Base-by-base conservation (phyloP, 2,888 invertebrate species). In the Sesia bembeciformis region DNA sequence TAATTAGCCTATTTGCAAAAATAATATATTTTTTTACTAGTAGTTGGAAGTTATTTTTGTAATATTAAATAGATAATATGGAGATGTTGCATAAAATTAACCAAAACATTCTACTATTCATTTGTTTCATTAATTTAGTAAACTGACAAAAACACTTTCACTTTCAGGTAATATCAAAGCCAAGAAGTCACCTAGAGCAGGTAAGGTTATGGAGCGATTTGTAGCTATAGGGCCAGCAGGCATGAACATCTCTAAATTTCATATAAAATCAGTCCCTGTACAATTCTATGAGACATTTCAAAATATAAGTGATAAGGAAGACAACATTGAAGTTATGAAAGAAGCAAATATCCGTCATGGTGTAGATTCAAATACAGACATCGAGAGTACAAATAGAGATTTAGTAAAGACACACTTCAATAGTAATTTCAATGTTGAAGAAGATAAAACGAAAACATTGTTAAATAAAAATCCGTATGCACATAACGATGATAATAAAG, bases 311-410 rank as follows among this genome's bases (percentile, higher is more conserved):
- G 23, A 23, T 46, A 46, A 8, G 23, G 8, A 46, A 23, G 46
- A 46, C 46, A 46, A 23, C 23, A 5, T 6, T 46, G 7, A 46
- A 8, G 8, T 8, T 46, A 46, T 4, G 46, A 8, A 46, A n/a
- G 23, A 8, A 46, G 23, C 4, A 7, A 23, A 46, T 23, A 46
- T 7, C 23, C 23, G 1, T 23, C 1, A 23, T 23, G 23, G 23
- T 23, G 23, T 23, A 23, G 23, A 23, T 23, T 23, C 23, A 23
- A 23, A 23, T 23, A 23, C 71, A 42, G 60, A 68, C 39, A 39
- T 66, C 42, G 57, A 62, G 60, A 60, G 64, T 52, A 60, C 58
- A 55, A 65, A 67, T 49, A 53, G 46, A n/a, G 46, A 23, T 23
- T 23, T 23, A 23, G 1, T 23, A 23, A 23, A 23, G 23, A 23